phyloP scores from a whole-genome alignment of 2,888 invertebrate species.

The Nymphalis c-album region DNA sequence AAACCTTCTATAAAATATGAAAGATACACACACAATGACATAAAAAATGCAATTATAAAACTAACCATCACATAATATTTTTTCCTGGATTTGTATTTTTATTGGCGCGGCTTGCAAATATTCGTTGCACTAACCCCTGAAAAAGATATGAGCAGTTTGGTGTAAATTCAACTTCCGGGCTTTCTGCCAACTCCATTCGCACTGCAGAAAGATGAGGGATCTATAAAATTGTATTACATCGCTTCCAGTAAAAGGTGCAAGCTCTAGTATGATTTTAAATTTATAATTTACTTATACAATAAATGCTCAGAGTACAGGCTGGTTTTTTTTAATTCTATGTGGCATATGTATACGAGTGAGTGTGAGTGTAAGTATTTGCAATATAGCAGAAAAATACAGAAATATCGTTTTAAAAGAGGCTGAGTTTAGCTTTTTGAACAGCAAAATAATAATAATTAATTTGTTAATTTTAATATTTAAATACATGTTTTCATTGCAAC shows the following conservation, averaged over 20 bases:
- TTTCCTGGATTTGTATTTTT: constrained; percentile 38
- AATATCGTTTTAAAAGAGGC: too few relatives aligned
- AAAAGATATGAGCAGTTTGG: constrained; percentile 51
- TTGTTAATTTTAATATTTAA: too few relatives aligned
- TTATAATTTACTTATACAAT: constrained; percentile 7
- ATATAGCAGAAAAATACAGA: too few relatives aligned
- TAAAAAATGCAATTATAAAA: constrained; percentile 32
- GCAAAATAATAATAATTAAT: too few relatives aligned
- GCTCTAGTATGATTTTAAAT: constrained; percentile 14
- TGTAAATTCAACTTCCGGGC: constrained; percentile 60
- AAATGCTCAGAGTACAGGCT: not conserved
- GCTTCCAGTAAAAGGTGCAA: constrained; percentile 40
- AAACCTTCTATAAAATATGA: not conserved
- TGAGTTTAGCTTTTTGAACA: too few relatives aligned
- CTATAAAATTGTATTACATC: constrained; percentile 55
- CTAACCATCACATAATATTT: constrained; percentile 25
- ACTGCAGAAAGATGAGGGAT: constrained; percentile 66
- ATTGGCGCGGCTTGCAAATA: constrained; percentile 44
- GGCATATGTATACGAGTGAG: too few relatives aligned
- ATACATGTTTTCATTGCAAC: too few relatives aligned
- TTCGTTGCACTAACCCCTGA: constrained; percentile 42
- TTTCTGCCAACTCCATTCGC: constrained; percentile 62
- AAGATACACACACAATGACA: constrained; percentile 10
- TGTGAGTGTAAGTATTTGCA: too few relatives aligned
- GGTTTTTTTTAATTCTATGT: too few relatives aligned